Percentiles rank a stretch among this genome's conserved stretches.
Conservation (phyloP, 1,140 invertebrate genomes). For the Spodoptera frugiperda region DNA sequence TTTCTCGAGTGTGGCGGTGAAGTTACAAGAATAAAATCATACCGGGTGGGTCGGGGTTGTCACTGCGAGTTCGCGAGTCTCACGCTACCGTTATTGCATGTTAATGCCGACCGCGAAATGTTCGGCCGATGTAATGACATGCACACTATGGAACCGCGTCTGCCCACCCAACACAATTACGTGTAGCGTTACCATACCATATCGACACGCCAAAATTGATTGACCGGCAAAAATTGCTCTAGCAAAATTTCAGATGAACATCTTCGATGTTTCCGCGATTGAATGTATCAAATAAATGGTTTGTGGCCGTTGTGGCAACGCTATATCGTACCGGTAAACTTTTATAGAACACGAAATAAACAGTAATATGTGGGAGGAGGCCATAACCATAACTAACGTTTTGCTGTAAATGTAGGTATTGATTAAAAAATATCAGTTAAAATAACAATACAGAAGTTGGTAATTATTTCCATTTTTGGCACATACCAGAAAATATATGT, state of each 20-base stretch:
- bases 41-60: constrained; percentile 29
- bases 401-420: background rate
- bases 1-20: constrained; percentile 39
- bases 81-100: constrained; percentile 75
- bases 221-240: constrained; percentile 40
- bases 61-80: constrained; percentile 52
- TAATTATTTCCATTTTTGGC: too few relatives aligned
- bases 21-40: constrained; percentile 47
- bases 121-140: constrained; percentile 75
- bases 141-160: constrained; percentile 59
- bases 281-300: constrained; percentile 11
- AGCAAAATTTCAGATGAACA: constrained; percentile 25
- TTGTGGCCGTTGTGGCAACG: background rate
- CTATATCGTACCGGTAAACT: constrained; percentile 7
- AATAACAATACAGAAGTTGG: too few relatives aligned
- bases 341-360: constrained; percentile 24
- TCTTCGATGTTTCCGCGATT: constrained; percentile 11
- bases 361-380: background rate
- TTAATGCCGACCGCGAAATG: constrained; percentile 77
- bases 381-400: background rate
- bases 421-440: too few relatives aligned
- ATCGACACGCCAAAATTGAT: constrained; percentile 37
- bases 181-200: constrained; percentile 36
- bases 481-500: too few relatives aligned
- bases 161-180: constrained; percentile 38